Evolutionary conservation across 2,888 invertebrate species (phyloP), one percentile per base, ranked within the genome.

Genomic region (Nomada flava): DNA sequence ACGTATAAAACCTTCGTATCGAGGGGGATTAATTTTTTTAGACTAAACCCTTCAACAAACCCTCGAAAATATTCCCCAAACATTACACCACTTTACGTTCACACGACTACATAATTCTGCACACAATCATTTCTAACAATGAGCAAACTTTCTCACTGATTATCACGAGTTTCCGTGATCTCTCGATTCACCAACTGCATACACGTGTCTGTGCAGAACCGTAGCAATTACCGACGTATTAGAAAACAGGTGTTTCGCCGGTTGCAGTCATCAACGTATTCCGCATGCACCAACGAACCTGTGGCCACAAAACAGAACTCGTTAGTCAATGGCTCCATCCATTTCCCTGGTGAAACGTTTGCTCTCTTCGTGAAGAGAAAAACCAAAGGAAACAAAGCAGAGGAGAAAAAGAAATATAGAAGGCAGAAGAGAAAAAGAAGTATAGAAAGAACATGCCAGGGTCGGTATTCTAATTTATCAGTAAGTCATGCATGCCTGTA

Each of bases 381-480:
- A 71, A 20, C 11, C 1, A 11, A 36, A 29, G 29, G 11, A 13
- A 29, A n/a, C 9, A 18, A 62, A 62, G 36, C 2, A 11, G 15
- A 0, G 1, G 18, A 23, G 44, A 69, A 57, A 68, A 53, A 52
- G 2, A 10, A 63, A 44, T 7, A 20, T 13, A n/a, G 36, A 5
- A 5, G 29, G 36, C 2, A 10, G 15, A 0, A 11, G 18, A 26
- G 44, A 69, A 57, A 69, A 55, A 23, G 7, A 62, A 50, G 44
- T 29, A 68, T 44, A 65, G 63, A 59, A 77, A 57, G 67, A 64
- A 74, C 79, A 52, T 10, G 59, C n/a, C n/a, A 44, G 59, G 26
- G 69, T 57, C 63, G 67, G 76, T 86, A 82, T 87, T 86, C 85
- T 86, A 83, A 88, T 88, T 87, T 80, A 73, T 70, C 82, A 55